A percentile compares a stretch with the other conserved stretches of the same genome.
Evolutionary conservation across 2,797 vertebrate genomes (phyloP).

Genomic region (Lepidocolaptes lacrymiger): DNA sequence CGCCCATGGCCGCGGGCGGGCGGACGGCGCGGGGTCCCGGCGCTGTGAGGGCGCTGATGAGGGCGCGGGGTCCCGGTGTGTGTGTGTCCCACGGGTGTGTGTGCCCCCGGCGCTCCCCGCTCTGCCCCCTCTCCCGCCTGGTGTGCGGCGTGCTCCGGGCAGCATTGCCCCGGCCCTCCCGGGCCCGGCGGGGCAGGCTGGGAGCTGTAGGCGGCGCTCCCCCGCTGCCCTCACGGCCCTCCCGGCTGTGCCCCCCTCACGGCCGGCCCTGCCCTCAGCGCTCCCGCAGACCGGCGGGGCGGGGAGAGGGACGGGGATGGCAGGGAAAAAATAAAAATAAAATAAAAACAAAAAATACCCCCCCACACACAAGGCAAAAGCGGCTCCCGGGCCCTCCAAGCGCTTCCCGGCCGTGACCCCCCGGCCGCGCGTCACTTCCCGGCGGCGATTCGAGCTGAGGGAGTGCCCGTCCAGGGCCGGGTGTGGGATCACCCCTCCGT

Average conservation of each 20-base stretch:
- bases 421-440: not conserved
- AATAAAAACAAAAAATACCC: too few relatives aligned
- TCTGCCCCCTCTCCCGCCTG: too few relatives aligned
- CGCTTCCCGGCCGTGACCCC: not conserved
- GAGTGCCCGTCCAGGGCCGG: too few relatives aligned
- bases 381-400: not conserved
- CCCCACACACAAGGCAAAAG: not conserved
- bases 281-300: not conserved
- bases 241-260: too few relatives aligned
- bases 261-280: not conserved
- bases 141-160: too few relatives aligned
- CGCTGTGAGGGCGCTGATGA: not conserved
- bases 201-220: not conserved
- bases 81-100: too few relatives aligned
- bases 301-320: not conserved
- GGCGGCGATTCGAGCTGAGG: not conserved
- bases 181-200: not conserved
- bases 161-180: not conserved
- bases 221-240: not conserved
- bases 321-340: not conserved
- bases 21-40: too few relatives aligned
- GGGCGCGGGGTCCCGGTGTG: not conserved
- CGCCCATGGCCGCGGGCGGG: not conserved
- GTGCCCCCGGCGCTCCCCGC: fast-evolving
- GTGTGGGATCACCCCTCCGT: too few relatives aligned